Base-by-base conservation (phyloP, 2,797 vertebrate species). In the Diplodus puntazzo region DNA sequence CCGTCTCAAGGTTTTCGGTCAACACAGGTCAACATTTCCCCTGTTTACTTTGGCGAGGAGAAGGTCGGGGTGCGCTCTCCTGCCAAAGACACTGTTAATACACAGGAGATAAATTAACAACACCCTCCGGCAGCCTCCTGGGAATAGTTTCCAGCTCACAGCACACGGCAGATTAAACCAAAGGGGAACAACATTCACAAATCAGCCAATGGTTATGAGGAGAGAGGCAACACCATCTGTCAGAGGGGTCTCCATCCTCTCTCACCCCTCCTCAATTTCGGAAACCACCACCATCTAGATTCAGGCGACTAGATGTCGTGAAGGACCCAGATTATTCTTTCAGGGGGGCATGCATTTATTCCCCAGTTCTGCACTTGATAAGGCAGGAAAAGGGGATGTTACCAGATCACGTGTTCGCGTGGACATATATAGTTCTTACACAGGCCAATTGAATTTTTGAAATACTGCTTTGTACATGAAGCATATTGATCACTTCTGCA, bases 141-240 rank as follows among this genome's bases (percentile, higher is more conserved):
- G 90, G 92, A 95, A 92, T 65, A 75, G 90, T 94, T 95, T 97
- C 91, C 87, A 73, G 92, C 91, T 94, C 91, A 91, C 58, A 91
- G 95, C 88, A 90, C 92, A 92, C 73, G 58, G 79, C 81, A 93
- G 93, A 95, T 95, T 93, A 95, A 93, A 89, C 82, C 88, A 92
- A 94, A 90, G 83, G 92, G 77, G 62, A 92, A 81, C 55, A 79
- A 92, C 25, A 77, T 86, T 94, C 89, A 92, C 89, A 95, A 93
- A 94, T 94, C 94, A 95, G 79, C 69, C 83, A 73, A 58, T 75
- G 75, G 80, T 92, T 89, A 83, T 82, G 80, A 78, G 87, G 71
- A 48, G 83, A 89, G 82, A 89, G 67, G 82, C 79, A 86, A 92
- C 83, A 79, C 68, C 76, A 87, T 93, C 84, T 76, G 30, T 92